These are phyloP conservation scores for Dicentrarchus labrax DNA, from an alignment of 2,113 vertebrate species.

Conservation along the genomic window DNA sequence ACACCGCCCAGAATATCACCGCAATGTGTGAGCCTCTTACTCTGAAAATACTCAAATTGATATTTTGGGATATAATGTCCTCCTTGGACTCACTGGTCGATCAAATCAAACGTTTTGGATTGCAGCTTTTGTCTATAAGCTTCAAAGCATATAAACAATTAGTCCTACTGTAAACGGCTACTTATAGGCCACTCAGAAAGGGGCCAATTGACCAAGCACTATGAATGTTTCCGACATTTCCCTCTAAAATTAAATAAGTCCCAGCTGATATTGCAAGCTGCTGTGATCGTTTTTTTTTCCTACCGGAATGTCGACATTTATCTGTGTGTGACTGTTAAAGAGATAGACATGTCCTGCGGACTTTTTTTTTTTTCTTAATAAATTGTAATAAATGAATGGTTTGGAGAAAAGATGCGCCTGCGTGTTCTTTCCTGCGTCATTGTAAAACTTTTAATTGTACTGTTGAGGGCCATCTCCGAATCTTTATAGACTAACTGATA, in stretches of 20 bases:
- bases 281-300: constrained; percentile 56
- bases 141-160: constrained; percentile 44
- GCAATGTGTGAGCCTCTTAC: not conserved
- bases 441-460: constrained; percentile 90
- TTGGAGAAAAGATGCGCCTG: constrained; percentile 65
- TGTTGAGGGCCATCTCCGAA: constrained; percentile 79
- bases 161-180: constrained; percentile 32
- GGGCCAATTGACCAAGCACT: constrained; percentile 33
- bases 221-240: constrained; percentile 43
- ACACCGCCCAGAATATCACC: not conserved
- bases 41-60: constrained; percentile 25
- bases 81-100: constrained; percentile 5
- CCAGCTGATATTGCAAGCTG: constrained; percentile 59
- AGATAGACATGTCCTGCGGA: constrained; percentile 35
- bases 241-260: constrained; percentile 67
- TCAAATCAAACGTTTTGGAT: constrained; percentile 38
- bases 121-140: constrained; percentile 19
- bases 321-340: constrained; percentile 49
- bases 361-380: constrained; percentile 24
- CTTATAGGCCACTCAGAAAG: constrained; percentile 34
- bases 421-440: constrained; percentile 79
- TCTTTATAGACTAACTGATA: constrained; percentile 87
- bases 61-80: not conserved
- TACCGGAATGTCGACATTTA: constrained; percentile 52
- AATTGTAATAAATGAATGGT: constrained; percentile 67